Evolutionary conservation across 2,888 invertebrate species (phyloP).

Genomic region (Lasioglossum zephyrum): DNA sequence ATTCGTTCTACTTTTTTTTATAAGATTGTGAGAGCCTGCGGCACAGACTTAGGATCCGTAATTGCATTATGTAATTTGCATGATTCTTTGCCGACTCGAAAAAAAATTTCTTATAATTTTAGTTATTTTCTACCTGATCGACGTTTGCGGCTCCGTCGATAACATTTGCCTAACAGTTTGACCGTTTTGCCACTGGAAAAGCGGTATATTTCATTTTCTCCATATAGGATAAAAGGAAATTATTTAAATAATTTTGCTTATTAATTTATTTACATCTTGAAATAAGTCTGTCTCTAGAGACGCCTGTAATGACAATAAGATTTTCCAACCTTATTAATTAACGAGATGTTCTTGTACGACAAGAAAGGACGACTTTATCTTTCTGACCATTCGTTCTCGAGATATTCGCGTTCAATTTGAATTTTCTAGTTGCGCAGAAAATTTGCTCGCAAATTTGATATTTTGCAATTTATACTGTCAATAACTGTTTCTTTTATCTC

Average conservation of each 20-base stretch:
- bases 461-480: background rate
- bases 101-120: no score
- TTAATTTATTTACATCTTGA: background rate
- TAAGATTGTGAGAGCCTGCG: no score
- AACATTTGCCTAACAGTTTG: background rate
- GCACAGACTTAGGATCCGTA: no score
- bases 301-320: background rate
- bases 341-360: background rate
- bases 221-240: no score
- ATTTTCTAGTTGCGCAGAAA: background rate
- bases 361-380: background rate
- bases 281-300: background rate
- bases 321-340: background rate
- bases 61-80: no score
- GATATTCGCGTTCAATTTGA: background rate
- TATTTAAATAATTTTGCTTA: background rate
- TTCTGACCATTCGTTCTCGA: background rate
- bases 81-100: no score
- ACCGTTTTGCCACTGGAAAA: background rate
- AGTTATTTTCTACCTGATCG: no score
- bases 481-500: no score
- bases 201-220: background rate
- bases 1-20: no score
- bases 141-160: background rate
- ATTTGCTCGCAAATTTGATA: background rate